Evolutionary conservation across 2,888 invertebrate genomes (phyloP).

Genomic region (Linnaemya vulpina): DNA sequence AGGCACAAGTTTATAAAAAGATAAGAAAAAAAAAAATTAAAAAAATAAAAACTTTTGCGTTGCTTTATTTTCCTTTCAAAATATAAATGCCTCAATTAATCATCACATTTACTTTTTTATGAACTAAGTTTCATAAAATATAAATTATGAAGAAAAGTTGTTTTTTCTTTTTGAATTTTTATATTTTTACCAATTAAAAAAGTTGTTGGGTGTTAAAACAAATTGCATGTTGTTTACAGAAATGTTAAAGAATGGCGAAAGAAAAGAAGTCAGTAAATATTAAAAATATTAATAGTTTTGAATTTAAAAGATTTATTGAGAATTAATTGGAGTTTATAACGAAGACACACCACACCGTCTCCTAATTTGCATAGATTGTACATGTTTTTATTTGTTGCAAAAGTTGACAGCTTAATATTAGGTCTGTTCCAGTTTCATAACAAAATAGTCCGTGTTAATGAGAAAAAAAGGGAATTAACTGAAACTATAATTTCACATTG

Average conservation of each 20-base stretch:
- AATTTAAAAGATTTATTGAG: conserved; percentile 11
- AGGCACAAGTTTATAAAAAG: conserved; percentile 51
- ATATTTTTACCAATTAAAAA: conserved; percentile 40
- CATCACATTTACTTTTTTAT: conserved; percentile 52
- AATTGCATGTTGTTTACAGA: conserved; percentile 49
- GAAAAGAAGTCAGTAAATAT: conserved; percentile 70
- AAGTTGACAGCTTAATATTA: not conserved
- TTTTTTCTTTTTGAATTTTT: conserved; percentile 48
- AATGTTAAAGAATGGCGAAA: conserved; percentile 1
- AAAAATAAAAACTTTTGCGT: conserved; percentile 39
- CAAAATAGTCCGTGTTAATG: no score
- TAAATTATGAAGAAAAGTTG: conserved; percentile 42
- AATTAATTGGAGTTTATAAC: conserved; percentile 1
- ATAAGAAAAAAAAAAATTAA: not conserved
- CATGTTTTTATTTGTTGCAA: not conserved
- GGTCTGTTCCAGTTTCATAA: no score
- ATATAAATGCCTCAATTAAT: conserved; percentile 66
- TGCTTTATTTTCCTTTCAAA: conserved; percentile 41
- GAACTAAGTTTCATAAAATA: conserved; percentile 18
- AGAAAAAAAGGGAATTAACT: no score
- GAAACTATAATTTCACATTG: no score
- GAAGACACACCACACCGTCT: not conserved
- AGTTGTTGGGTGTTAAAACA: conserved; percentile 54
- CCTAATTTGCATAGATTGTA: not conserved
- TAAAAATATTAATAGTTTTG: not conserved